Evolutionary conservation across 2,888 invertebrate genomes (phyloP), one percentile per base, ranked within the genome.

Genomic region (Rapana venosa): DNA sequence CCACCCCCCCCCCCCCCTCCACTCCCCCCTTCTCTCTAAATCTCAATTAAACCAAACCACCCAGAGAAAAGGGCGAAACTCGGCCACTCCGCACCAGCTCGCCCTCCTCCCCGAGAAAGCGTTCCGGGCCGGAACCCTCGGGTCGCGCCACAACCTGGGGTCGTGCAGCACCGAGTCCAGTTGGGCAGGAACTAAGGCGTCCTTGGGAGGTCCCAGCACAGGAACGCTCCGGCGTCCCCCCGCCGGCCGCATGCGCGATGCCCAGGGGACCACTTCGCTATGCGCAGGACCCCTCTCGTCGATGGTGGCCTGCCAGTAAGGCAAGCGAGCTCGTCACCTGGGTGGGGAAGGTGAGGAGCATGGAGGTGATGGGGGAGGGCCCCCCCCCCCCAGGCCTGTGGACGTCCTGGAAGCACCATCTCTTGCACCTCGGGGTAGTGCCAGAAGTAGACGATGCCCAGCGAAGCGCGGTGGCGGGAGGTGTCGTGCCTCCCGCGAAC

Each of bases 391-490:
- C 97, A 95, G 83, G 96, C 95, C 11, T 92, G 83, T 91, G 91
- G 15, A 94, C 92, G 47, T 93, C 93, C 70, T 83, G 77, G 58
- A 92, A 90, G 36, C 92, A 87, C 77, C 91, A n/a, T 93, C n/a
- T 90, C 86, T 74, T 93, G 93, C 0, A 93, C 97, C 22, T 98
- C 97, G 77, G 97, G 98, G 94, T 98, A 97, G 86, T 97, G 97
- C 11, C 98, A 98, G 94, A 98, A 97, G 94, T 98, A 97, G 92
- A 98, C 98, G 5, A 98, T 96, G 91, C 98, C 97, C 98, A 98
- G 94, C 98, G 98, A 92, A 98, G 97, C 0, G 98, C 98, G 30
- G 98, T 98, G n/a, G 98, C 97, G 0, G n/a, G 98, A 98, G 0
- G 98, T 98, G 94, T 98, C 98, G 94, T 93, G 20, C 94, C 94